These are phyloP conservation scores for Neostethus bicornis DNA, from an alignment of 2,797 vertebrate genomes.

Conservation along the genomic window DNA sequence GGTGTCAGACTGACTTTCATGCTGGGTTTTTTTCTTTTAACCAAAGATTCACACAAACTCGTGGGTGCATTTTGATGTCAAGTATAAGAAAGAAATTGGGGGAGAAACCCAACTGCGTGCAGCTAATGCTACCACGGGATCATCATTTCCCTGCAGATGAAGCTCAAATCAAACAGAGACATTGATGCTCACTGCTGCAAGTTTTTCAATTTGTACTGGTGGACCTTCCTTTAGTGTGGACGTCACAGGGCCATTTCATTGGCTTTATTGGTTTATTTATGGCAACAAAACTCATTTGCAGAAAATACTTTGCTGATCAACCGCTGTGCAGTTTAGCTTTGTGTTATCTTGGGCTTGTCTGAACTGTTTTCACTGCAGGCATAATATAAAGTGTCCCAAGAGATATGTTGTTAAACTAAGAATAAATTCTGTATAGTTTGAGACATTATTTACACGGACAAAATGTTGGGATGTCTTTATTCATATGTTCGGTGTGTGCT, in stretches of 20 bases:
- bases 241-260: slow-evolving; percentile 19
- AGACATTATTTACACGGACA: background rate
- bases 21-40: slow-evolving; percentile 13
- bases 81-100: background rate
- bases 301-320: slow-evolving; percentile 11
- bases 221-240: slow-evolving; percentile 19
- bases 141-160: slow-evolving; percentile 14
- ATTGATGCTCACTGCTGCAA: slow-evolving; percentile 6
- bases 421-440: slow-evolving; percentile 1
- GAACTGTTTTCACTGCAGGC: background rate
- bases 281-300: slow-evolving; percentile 19
- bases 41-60: slow-evolving; percentile 19
- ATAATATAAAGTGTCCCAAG: slow-evolving; percentile 15
- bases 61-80: slow-evolving; percentile 19
- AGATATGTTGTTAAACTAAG: slow-evolving; percentile 5
- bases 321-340: slow-evolving; percentile 15
- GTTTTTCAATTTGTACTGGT: slow-evolving; percentile 14
- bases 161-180: slow-evolving; percentile 10
- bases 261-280: slow-evolving; percentile 25
- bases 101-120: slow-evolving; percentile 14
- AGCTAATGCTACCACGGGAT: slow-evolving; percentile 30
- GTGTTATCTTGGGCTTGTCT: background rate
- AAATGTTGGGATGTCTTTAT: no score
- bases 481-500: no score
- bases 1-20: slow-evolving; percentile 15